Percentiles rank a stretch among this genome's conserved stretches.
Conservation (phyloP, 2,113 vertebrate species). For the Fukomys damarensis region DNA sequence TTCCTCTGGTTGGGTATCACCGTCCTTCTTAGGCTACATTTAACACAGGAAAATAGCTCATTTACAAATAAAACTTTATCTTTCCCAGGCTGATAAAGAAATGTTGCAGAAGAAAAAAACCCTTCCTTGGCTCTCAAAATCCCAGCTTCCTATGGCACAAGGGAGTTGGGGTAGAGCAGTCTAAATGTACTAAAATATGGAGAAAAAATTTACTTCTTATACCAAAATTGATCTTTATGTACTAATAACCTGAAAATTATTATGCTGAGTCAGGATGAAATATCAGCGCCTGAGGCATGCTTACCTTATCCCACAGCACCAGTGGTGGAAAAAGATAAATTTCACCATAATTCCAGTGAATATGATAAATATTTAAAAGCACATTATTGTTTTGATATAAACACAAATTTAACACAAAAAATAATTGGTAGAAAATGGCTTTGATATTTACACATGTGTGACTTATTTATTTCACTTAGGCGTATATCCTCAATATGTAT, state of each 20-base stretch:
- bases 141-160: background rate
- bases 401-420: constrained; percentile 35
- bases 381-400: constrained; percentile 11
- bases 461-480: too few species aligned
- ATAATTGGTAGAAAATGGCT: constrained; percentile 31
- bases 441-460: too few species aligned
- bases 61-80: background rate
- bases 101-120: background rate
- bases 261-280: constrained; percentile 29
- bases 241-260: constrained; percentile 50
- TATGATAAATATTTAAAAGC: constrained; percentile 56
- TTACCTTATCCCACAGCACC: constrained; percentile 24
- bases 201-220: background rate
- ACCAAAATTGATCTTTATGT: background rate
- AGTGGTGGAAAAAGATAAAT: background rate
- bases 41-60: background rate
- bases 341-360: background rate
- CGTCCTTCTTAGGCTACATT: background rate
- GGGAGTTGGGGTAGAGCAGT: background rate
- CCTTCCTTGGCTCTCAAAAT: background rate
- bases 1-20: background rate
- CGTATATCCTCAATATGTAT: too few species aligned
- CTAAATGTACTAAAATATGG: background rate
- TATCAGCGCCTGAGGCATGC: background rate
- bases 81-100: background rate